Evolutionary conservation across 2,797 vertebrate genomes (phyloP).

Genomic region (Carduelis carduelis): DNA sequence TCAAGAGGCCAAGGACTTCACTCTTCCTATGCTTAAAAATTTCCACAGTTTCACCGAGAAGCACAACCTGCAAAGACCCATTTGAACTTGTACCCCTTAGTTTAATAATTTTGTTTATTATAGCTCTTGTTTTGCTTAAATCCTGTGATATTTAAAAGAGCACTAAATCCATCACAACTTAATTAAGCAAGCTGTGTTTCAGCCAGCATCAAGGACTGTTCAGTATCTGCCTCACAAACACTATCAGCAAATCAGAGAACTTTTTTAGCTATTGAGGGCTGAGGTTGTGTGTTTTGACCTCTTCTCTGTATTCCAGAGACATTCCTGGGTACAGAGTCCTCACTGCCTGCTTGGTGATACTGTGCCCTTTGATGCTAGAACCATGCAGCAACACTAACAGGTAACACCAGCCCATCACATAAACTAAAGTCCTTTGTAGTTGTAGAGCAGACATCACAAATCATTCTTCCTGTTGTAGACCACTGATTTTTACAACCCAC

Average conservation of each 20-base stretch:
- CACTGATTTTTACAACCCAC: neutral
- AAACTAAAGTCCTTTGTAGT: neutral
- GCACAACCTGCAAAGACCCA: neutral
- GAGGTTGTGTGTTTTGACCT: neutral
- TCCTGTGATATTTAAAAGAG: neutral
- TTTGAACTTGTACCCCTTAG: neutral
- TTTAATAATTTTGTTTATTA: neutral
- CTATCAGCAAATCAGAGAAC: neutral
- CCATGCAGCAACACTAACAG: neutral
- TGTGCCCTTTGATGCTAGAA: slow-evolving; percentile 10
- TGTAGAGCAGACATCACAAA: neutral
- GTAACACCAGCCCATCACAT: neutral
- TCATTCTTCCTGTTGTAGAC: neutral
- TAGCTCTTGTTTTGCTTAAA: neutral
- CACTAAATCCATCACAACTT: neutral
- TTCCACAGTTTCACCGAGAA: neutral
- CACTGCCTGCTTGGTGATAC: neutral
- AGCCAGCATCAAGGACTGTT: neutral
- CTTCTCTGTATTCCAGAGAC: neutral
- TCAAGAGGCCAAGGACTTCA: neutral
- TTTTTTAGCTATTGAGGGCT: neutral
- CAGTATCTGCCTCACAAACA: neutral
- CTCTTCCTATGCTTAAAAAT: neutral
- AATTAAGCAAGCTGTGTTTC: neutral
- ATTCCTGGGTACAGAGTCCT: neutral